Base-by-base conservation (phyloP, 2,797 vertebrate genomes). In the Tragelaphus eurycerus region DNA sequence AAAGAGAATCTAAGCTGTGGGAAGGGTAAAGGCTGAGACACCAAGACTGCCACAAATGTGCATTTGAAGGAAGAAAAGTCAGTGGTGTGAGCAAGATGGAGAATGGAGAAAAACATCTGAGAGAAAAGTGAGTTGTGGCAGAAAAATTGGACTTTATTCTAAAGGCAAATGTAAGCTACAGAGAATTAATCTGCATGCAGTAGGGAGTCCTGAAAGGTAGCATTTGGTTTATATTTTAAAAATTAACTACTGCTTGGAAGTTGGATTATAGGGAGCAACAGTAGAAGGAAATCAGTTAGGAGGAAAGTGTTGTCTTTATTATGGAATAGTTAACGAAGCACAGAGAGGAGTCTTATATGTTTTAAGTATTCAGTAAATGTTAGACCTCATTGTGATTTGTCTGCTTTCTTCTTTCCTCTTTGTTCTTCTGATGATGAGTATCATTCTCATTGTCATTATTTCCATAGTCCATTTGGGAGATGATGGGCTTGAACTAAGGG, bases 91-190 rank as follows among this genome's bases (percentile, higher is more conserved):
- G 46, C 27, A 16, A 83, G 7, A 8, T 52, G 9, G 55, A 27
- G 25, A 54, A 96, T 62, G 46, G 23, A 84, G 55, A 95, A 17
- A 84, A 21, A 54, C n/a, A 27, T 54, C 10, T 17, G 14, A 93
- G 86, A 34, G 21, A 84, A 19, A 38, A 7, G 16, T 25, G 21
- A 93, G 23, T 38, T 8, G 3, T 4, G 6, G 14, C 27, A 38
- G n/a, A 62, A 62, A 59, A 15, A 62, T 23, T 43, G 21, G 5
- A 55, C 50, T 78, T 94, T 79, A 60, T 25, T 83, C 10, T 79
- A 38, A n/a, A 60, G 17, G 29, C 19, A 16, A 0, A 3, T 19
- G 7, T 48, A n/a, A 74, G 43, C 21, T 38, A 1, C 34, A n/a
- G 6, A 87, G 11, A 12, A 27, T 54, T 60, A 4, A 43, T 82